Base-by-base conservation (phyloP, 2,113 vertebrate species). In the Pterocles burchelli region DNA sequence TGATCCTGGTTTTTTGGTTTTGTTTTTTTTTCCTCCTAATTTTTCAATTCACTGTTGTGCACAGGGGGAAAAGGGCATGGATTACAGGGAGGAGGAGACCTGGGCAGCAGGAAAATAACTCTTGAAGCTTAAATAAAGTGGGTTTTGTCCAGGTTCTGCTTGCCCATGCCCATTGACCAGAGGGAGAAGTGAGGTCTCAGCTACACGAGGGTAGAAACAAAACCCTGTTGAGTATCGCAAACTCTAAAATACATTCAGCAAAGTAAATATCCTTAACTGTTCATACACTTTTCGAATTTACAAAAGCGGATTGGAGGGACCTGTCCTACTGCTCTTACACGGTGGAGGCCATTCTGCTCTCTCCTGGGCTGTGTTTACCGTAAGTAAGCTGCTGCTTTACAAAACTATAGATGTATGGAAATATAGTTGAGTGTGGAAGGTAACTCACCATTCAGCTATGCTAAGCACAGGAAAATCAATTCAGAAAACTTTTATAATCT, bases 341-440 rank as follows among this genome's bases (percentile, higher is more conserved):
- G 99, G 99, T 28, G 99, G 99, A 94, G 99, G 99, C 46, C 99
- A 99, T 96, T 99, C 99, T 90, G 99, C 99, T 2, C 99, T 99
- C 25, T 99, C 99, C 93, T 99, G 99, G 99, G 99, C 99, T 13
- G 99, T 99, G 4, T 99, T 99, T 91, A 99, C 99, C 66, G 99
- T 99, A 92, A 98, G 99, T 98, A 94, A 76, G 25, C 72, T 59
- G 58, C 76, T 94, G 52, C 52, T 73, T 29, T 62, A 4, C 29
- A 28, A 28, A 88, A 89, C 24, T 74, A 3, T 24, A 1, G 18
- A 5, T 31, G 7, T 46, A 4, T 28, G 51, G 38, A 33, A 19
- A 25, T 34, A 9, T 3, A 49, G 10, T 17, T 12, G 28, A 55
- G 49, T 4, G 4, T n/a, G 59, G 57, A 41, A 52, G 54, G 70